Percentiles rank a stretch among this genome's conserved stretches.
Evolutionary conservation across 2,888 invertebrate genomes (phyloP).

Genomic region (Pyrochroa serraticornis): DNA sequence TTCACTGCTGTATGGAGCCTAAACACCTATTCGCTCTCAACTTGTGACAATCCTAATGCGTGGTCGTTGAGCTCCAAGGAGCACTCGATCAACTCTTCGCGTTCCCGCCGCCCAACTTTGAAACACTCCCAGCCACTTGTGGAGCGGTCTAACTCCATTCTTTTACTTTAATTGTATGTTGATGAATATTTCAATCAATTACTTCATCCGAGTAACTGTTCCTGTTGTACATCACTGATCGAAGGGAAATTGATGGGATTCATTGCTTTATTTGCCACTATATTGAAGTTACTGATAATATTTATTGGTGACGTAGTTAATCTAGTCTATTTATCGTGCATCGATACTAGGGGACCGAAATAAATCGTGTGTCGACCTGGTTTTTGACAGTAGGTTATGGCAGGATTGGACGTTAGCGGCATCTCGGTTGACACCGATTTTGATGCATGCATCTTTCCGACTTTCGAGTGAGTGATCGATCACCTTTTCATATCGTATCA

Average conservation of each 20-base stretch:
- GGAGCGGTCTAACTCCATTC: neutral
- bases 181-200: too few relatives aligned
- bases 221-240: neutral
- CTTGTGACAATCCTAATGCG: slow-evolving; percentile 18
- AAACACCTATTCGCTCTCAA: slow-evolving; percentile 22
- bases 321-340: neutral
- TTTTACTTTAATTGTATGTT: too few relatives aligned
- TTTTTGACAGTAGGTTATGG: slow-evolving; percentile 1
- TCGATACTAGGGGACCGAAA: neutral
- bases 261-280: neutral
- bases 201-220: too few relatives aligned
- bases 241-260: neutral
- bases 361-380: slow-evolving; percentile 1
- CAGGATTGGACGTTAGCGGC: slow-evolving; percentile 7
- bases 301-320: slow-evolving; percentile 2
- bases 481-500: slow-evolving; percentile 7
- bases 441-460: slow-evolving; percentile 5
- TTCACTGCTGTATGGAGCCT: slow-evolving; percentile 3
- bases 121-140: neutral
- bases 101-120: neutral
- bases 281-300: slow-evolving; percentile 3
- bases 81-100: slow-evolving; percentile 15
- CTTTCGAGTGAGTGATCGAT: slow-evolving; percentile 10
- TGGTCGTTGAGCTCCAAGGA: slow-evolving; percentile 10
- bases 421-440: slow-evolving; percentile 7